Percentiles rank a stretch among this genome's conserved stretches.
Conservation (phyloP, 1,140 invertebrate species). For the Parapsyche elsis region DNA sequence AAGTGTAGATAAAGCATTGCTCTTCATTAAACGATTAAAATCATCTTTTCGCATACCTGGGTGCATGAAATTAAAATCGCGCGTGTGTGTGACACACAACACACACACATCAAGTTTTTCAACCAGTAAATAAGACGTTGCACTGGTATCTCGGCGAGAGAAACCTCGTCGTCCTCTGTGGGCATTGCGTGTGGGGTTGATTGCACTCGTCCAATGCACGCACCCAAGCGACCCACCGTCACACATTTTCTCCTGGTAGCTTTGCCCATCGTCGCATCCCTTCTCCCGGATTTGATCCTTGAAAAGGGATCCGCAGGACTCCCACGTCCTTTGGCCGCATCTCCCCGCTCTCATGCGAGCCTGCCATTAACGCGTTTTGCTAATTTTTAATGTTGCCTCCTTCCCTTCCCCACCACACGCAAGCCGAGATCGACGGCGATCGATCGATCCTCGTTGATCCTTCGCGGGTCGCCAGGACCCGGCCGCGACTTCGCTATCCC, state of each 20-base stretch:
- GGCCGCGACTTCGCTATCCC: conserved; percentile 16
- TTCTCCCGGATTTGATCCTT: conserved; percentile 50
- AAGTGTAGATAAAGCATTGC: too few species aligned
- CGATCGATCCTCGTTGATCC: too few species aligned
- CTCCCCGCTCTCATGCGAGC: conserved; percentile 40
- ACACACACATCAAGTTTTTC: too few species aligned
- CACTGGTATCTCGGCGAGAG: background rate
- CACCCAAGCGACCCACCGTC: conserved; percentile 37
- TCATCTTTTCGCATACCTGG: too few species aligned
- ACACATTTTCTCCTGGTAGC: conserved; percentile 52
- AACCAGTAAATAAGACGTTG: background rate
- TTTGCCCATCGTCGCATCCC: conserved; percentile 55
- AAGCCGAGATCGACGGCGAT: background rate
- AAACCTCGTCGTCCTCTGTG: conserved; percentile 5
- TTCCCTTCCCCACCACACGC: background rate
- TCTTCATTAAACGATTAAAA: too few species aligned
- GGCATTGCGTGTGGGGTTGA: background rate
- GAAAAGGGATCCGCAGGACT: conserved; percentile 53
- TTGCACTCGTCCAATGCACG: conserved; percentile 15
- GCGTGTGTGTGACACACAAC: too few species aligned
- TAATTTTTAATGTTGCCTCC: conserved; percentile 48
- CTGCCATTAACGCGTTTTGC: conserved; percentile 48
- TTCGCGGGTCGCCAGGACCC: background rate
- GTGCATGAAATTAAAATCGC: too few species aligned
- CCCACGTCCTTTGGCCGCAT: conserved; percentile 4